A percentile compares a stretch with the other conserved stretches of the same genome.
Evolutionary conservation across 2,797 vertebrate species (phyloP).

Genomic region (Gymnothorax javanicus): DNA sequence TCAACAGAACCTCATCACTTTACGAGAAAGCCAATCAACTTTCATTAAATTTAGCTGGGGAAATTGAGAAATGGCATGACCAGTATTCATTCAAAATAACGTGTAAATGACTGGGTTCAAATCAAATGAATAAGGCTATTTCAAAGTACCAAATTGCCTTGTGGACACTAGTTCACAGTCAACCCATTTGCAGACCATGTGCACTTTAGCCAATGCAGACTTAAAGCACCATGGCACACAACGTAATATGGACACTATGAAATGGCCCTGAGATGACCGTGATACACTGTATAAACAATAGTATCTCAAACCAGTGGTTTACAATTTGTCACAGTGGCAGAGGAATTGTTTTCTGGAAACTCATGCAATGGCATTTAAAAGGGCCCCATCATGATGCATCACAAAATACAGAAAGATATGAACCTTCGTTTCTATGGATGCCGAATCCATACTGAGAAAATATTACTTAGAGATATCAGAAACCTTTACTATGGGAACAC

Average conservation of each 20-base stretch:
- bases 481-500: neutral
- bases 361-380: neutral
- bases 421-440: neutral
- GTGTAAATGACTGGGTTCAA: neutral
- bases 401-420: neutral
- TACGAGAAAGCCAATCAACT: neutral
- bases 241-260: no score
- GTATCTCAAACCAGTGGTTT: neutral
- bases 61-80: neutral
- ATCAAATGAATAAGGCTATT: neutral
- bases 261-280: neutral
- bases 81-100: neutral
- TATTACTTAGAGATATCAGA: neutral
- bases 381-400: neutral
- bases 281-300: neutral
- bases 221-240: no score
- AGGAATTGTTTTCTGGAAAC: neutral
- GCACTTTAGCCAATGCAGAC: no score
- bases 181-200: no score
- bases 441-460: neutral
- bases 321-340: neutral
- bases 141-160: no score
- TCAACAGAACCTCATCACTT: neutral
- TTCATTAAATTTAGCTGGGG: neutral
- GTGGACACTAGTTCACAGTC: no score